Evolutionary conservation across 2,888 invertebrate genomes (phyloP), one percentile per base, ranked within the genome.

Genomic region (Diarsia mendica): DNA sequence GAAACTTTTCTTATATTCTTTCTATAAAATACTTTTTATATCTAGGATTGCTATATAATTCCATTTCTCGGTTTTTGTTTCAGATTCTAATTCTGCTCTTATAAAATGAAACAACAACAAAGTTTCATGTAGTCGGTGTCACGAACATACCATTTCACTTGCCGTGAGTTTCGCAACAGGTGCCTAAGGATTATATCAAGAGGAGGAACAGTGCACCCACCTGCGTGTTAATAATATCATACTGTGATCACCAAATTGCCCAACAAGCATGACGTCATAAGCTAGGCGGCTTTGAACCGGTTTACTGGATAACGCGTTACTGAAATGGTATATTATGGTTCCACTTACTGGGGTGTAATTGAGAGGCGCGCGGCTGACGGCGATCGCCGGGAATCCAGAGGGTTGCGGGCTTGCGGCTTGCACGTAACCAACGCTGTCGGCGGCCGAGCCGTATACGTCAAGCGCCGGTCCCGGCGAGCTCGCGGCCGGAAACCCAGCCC

Each of bases 321-420:
- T 81, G 33, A 48, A 60, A 74, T 55, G 28, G 6, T 48, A 49
- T 51, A 46, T 67, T 49, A 33, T 63, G 23, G 44, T 13, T 66
- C 49, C 55, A 92, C 98, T 98, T 97, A 98, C 98, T 97, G 98
- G 98, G 97, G 98, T 98, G 96, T 98, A 98, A 97, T 98, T 98
- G 97, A 98, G 98, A 96, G 98, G 98, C 93, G 98, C 98, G 94
- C 98, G 98, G 97, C 98, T 98, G 93, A 99, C 98, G 90, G 98
- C 98, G 95, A 99, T 98, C 90, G 98, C 98, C 93, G 99, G 99
- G 97, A 99, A 99, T 92, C 98, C 98, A 92, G 99, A 98, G 90
- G 99, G 99, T 96, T 99, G 99, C 91, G 99, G 99, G 97, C 99
- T 99, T 90, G 99, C 99, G 90, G 99, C 99, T 97, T 99, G 99